A percentile compares a stretch with the other conserved stretches of the same genome.
Evolutionary conservation across 2,888 invertebrate genomes (phyloP).

Genomic region (Latrodectus hesperus): DNA sequence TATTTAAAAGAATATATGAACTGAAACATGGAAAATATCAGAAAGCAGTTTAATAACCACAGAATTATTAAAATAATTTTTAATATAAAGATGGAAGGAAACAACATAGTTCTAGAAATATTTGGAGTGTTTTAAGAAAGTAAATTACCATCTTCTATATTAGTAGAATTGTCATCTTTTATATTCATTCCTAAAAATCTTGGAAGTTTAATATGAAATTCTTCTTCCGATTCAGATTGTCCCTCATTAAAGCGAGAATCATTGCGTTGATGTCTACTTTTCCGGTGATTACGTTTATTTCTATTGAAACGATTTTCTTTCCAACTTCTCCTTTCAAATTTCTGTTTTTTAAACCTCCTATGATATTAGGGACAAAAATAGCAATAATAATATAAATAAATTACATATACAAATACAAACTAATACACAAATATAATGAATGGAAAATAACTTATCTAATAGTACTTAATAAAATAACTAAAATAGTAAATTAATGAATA

Average conservation of each 20-base stretch:
- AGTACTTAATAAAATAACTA: no score
- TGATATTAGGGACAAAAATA: background rate
- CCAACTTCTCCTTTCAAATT: background rate
- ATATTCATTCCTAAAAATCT: slow-evolving; percentile 31
- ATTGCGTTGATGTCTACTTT: background rate
- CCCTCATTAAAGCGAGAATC: background rate
- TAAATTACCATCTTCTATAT: slow-evolving; percentile 4
- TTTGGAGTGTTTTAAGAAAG: background rate
- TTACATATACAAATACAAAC: no score
- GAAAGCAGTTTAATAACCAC: background rate
- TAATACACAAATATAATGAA: no score
- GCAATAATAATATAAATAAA: background rate
- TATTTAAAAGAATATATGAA: no score
- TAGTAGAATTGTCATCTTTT: background rate
- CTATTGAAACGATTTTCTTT: background rate
- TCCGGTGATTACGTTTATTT: background rate
- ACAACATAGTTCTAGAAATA: background rate
- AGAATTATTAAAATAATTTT: background rate
- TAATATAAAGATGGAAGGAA: background rate
- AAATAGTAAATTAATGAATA: background rate
- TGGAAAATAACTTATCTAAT: no score
- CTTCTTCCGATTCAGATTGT: slow-evolving; percentile 35
- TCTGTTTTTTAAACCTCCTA: slow-evolving; percentile 15
- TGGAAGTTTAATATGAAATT: slow-evolving; percentile 25
- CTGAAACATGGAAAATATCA: background rate